Evolutionary conservation across 2,888 invertebrate genomes (phyloP), one percentile per base, ranked within the genome.

Genomic region (Eurytoma californica): DNA sequence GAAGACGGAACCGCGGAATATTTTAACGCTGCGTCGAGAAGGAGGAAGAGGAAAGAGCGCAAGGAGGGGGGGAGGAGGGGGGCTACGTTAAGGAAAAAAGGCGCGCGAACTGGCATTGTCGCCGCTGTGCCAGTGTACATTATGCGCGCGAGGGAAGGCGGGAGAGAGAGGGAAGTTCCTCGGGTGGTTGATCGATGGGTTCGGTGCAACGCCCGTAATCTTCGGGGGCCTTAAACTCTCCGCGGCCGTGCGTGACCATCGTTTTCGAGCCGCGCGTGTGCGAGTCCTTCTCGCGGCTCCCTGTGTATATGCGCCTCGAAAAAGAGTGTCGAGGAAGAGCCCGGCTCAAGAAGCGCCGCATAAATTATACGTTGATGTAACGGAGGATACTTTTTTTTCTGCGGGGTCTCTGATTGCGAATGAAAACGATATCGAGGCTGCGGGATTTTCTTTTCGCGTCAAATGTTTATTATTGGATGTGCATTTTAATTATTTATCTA

Each of bases 191-290:
- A 82, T 81, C 86, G 87, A 87, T 85, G 86, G 86, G 85, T 87
- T 85, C 87, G 85, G 89, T 88, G 89, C 88, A 90, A 88, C 85
- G 88, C 86, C 88, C 89, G 88, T 88, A 87, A 89, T 87, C 87
- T 88, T 86, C 87, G 88, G 88, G 87, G 88, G 87, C 79, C 87
- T 84, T 83, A 88, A 85, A 85, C 86, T 86, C 83, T 83, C 84
- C 83, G 83, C 85, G 84, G 85, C 82, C 86, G 86, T 88, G 88
- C 88, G 88, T 88, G 88, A 88, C 87, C 85, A 85, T 76, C 82
- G 83, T 83, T 82, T 82, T 82, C 82, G 82, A 82, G 80, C 14
- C 39, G 67, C 53, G 73, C 72, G 39, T 5, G 16, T 39, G 73
- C 47, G 72, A 57, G 80, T 72, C 75, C 58, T 47, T 57, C 72